These are phyloP conservation scores for Eumeta japonica DNA, from an alignment of 1,140 invertebrate species.

Conservation along the genomic window DNA sequence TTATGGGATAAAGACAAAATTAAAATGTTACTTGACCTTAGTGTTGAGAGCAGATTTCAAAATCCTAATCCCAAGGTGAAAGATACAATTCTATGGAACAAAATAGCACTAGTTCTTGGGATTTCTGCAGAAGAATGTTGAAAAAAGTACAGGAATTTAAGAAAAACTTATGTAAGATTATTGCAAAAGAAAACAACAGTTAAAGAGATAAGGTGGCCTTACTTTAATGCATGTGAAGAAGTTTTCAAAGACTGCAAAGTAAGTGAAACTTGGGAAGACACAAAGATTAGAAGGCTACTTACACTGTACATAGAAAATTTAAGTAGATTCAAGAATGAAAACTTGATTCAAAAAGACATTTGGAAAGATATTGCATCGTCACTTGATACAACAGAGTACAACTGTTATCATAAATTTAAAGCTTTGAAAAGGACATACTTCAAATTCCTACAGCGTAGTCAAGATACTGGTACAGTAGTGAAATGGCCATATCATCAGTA, in stretches of 20 bases:
- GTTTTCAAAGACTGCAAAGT: constrained; percentile 39
- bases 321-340: constrained; percentile 26
- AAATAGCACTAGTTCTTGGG: constrained; percentile 29
- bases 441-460: constrained; percentile 33
- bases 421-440: constrained; percentile 49
- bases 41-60: constrained; percentile 31
- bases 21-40: constrained; percentile 30
- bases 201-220: constrained; percentile 45
- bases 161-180: constrained; percentile 38
- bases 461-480: constrained; percentile 29
- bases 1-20: constrained; percentile 47
- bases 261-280: constrained; percentile 42
- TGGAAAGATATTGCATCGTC: constrained; percentile 41
- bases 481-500: constrained; percentile 46
- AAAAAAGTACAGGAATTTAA: constrained; percentile 38
- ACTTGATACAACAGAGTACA: constrained; percentile 38
- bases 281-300: constrained; percentile 30
- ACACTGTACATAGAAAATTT: constrained; percentile 43
- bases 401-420: constrained; percentile 49
- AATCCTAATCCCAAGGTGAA: constrained; percentile 14
- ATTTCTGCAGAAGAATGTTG: constrained; percentile 34
- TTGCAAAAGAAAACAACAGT: constrained; percentile 39
- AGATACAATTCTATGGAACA: constrained; percentile 34
- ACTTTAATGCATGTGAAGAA: constrained; percentile 39
- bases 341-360: constrained; percentile 36